These are phyloP conservation scores for Trichosurus vulpecula DNA, from an alignment of 2,797 vertebrate genomes.

Conservation along the genomic window DNA sequence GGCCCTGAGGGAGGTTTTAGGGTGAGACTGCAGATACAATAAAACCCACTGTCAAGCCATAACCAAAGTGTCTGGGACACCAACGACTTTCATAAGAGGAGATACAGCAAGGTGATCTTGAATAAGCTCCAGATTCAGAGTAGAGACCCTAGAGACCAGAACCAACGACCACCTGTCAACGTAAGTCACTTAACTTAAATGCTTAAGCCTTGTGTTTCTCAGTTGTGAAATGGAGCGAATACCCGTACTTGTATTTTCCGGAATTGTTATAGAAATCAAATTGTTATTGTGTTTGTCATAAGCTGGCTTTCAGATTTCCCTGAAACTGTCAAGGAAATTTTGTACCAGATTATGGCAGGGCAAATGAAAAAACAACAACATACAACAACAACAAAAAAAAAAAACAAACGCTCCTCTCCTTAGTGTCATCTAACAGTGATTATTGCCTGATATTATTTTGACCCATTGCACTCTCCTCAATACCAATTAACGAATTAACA, in stretches of 20 bases:
- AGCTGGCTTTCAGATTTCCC: neutral
- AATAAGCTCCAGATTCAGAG: neutral
- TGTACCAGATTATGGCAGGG: neutral
- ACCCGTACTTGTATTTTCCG: no score
- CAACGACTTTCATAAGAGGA: neutral
- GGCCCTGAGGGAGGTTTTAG: neutral
- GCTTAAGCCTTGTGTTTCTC: neutral
- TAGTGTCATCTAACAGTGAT: neutral
- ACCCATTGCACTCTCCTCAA: neutral
- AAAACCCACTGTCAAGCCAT: neutral
- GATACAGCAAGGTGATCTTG: neutral
- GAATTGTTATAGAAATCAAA: neutral
- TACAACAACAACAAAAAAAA: no score
- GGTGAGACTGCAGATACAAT: neutral
- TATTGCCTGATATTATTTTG: neutral
- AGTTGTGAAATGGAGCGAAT: neutral
- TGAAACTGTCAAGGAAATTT: neutral
- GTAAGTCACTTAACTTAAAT: neutral
- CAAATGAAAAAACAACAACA: neutral
- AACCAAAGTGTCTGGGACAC: neutral
- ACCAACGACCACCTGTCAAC: neutral
- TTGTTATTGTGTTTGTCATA: neutral
- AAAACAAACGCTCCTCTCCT: neutral
- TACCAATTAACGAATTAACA: neutral
- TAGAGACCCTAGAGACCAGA: neutral